Conservation (phyloP, 2,797 vertebrate genomes). For the Labeo calbasu region DNA sequence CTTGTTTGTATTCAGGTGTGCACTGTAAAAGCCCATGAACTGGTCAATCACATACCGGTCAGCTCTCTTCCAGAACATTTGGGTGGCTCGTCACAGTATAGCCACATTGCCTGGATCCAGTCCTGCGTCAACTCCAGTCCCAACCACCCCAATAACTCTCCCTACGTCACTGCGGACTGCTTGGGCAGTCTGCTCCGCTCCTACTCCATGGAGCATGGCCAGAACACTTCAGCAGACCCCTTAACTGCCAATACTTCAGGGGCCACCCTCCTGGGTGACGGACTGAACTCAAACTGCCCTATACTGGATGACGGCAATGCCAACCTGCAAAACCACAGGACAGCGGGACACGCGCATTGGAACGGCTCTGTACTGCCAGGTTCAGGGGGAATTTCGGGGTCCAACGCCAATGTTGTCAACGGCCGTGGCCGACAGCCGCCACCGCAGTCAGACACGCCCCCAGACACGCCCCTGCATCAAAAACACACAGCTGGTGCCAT, state of each 20-base stretch:
- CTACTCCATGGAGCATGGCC: conserved; percentile 78
- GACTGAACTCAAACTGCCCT: conserved; percentile 79
- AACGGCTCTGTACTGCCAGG: conserved; percentile 78
- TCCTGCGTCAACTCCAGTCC: conserved; percentile 78
- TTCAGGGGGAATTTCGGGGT: conserved; percentile 42
- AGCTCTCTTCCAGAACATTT: conserved; percentile 84
- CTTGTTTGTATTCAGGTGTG: conserved; percentile 73
- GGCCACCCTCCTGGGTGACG: conserved; percentile 68
- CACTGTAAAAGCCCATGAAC: conserved; percentile 82
- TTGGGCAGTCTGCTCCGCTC: conserved; percentile 82
- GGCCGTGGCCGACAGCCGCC: conserved; percentile 75
- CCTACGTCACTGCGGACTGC: conserved; percentile 75
- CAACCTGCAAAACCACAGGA: conserved; percentile 80
- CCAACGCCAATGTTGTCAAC: conserved; percentile 77
- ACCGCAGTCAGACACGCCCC: conserved; percentile 83
- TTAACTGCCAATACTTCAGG: conserved; percentile 65
- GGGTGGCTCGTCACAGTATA: conserved; percentile 82
- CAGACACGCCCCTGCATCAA: conserved; percentile 77
- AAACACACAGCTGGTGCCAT: conserved; percentile 58
- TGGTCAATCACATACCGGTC: conserved; percentile 83
- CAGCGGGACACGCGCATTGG: conserved; percentile 78
- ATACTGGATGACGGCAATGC: conserved; percentile 77
- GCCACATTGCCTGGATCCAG: conserved; percentile 86
- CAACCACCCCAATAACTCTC: conserved; percentile 66
- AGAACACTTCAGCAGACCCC: conserved; percentile 65